A percentile compares a stretch with the other conserved stretches of the same genome.
These are phyloP conservation scores for Chrysolina americana DNA, from an alignment of 2,888 invertebrate species.

Conservation along the genomic window DNA sequence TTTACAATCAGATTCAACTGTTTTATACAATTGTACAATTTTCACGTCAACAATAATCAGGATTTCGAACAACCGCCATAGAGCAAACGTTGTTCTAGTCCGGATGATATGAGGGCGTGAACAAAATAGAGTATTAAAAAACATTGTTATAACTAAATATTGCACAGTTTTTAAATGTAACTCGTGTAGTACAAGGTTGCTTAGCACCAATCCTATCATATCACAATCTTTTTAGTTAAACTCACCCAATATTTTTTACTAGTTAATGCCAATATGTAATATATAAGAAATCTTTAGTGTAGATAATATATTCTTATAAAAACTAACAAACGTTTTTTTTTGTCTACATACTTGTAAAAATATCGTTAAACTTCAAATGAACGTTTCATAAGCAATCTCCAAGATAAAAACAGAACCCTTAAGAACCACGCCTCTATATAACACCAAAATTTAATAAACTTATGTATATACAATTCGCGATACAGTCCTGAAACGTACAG, in stretches of 20 bases:
- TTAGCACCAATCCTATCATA: conserved; percentile 70
- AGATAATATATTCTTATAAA: conserved; percentile 64
- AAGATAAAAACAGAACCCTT: conserved; percentile 59
- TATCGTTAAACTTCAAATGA: conserved; percentile 47
- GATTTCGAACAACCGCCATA: neutral
- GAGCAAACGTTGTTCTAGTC: neutral
- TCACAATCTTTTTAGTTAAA: conserved; percentile 66
- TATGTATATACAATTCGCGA: conserved; percentile 60
- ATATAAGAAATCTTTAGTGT: conserved; percentile 62
- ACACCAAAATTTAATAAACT: conserved; percentile 64
- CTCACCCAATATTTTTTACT: conserved; percentile 48
- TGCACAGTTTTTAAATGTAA: conserved; percentile 63
- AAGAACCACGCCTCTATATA: conserved; percentile 63
- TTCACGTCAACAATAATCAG: conserved; percentile 29
- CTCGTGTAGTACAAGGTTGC: conserved; percentile 65
- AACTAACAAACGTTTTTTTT: conserved; percentile 60
- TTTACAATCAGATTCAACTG: conserved; percentile 51
- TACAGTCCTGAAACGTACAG: conserved; percentile 47
- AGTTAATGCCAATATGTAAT: conserved; percentile 60
- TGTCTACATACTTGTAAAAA: conserved; percentile 25
- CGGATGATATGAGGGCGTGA: conserved; percentile 8
- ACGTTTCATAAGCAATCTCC: conserved; percentile 53
- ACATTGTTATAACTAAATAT: conserved; percentile 67
- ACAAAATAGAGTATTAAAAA: conserved; percentile 33
- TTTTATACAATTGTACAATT: conserved; percentile 56